Evolutionary conservation across 1,140 invertebrate species (phyloP).

Genomic region (Platorchestia sp.): DNA sequence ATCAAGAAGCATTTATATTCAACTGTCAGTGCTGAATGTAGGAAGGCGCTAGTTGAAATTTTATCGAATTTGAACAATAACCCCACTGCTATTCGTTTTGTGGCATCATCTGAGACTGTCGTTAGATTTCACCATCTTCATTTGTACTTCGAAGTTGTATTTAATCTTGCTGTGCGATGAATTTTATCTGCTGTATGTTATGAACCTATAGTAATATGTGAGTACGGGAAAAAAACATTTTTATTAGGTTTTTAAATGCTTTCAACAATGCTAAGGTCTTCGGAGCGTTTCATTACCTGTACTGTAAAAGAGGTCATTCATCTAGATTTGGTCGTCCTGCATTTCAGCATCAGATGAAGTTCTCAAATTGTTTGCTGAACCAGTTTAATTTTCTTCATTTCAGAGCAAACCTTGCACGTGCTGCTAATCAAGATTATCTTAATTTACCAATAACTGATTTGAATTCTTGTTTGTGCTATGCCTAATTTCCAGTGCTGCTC

Average conservation of each 20-base stretch:
- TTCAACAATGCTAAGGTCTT: neutral
- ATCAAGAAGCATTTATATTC: neutral
- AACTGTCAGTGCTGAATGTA: neutral
- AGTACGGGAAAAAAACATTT: neutral
- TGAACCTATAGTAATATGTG: neutral
- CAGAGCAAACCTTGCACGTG: neutral
- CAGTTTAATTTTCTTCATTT: neutral
- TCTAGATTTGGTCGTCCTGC: neutral
- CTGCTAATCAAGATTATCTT: neutral
- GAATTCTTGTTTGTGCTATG: neutral
- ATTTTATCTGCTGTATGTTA: no score
- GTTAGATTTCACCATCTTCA: neutral
- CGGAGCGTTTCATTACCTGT: neutral
- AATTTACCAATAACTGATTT: neutral
- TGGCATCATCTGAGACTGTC: neutral
- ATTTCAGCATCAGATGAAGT: neutral
- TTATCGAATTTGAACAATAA: neutral
- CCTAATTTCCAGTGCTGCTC: neutral
- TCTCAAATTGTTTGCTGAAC: neutral
- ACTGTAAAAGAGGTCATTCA: neutral
- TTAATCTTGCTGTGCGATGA: neutral
- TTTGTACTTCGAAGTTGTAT: neutral
- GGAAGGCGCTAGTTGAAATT: neutral
- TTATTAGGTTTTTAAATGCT: neutral
- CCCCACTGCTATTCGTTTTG: neutral